Evolutionary conservation across 1,140 invertebrate genomes (phyloP), one percentile per base, ranked within the genome.

Genomic region (Microplitis mediator): DNA sequence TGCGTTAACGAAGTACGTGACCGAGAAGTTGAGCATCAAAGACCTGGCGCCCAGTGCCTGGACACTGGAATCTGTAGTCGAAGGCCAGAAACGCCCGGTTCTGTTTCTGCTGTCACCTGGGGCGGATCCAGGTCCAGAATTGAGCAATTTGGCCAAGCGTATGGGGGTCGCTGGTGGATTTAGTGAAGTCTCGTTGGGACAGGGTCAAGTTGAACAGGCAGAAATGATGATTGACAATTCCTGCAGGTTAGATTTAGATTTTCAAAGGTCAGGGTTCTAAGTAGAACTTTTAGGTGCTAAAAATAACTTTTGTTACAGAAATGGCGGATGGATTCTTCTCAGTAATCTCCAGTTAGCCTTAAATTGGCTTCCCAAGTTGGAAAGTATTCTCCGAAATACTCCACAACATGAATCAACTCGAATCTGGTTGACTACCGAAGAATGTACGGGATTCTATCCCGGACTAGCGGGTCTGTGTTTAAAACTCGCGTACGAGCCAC

Each of bases 281-380:
- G 6, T 9, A 64, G 6, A 14, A 2, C 11, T 64, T 64, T 1
- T 4, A 39, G 8, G 11, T 9, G 5, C 2, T 5, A 14, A 8
- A 70, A 82, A 1, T 23, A 23, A 23, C 23, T 23, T 23, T 23
- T 36, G n/a, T 89, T 78, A 80, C 88, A 82, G 84, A 68, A 85
- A 89, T 71, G 93, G 93, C 3, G 85, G 89, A 14, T 96, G 95
- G 95, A 79, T 96, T 3, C 91, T 93, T 60, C 82, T 97, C 36
- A 97, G 96, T 84, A 98, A 98, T 85, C 87, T 98, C 0, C 97
- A 98, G 83, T 86, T 98, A 11, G 93, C 95, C 11, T 91, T 92
- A 0, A 88, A 90, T 36, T 97, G 94, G 92, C 82, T 97, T 1
- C 91, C 91, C 2, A 82, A 88, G 16, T 84, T 97, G 45, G 93